Percentiles rank a stretch among this genome's conserved stretches.
These are phyloP conservation scores for Caenorhabditis panamensis DNA, from an alignment of 2,888 invertebrate genomes.

Conservation along the genomic window DNA sequence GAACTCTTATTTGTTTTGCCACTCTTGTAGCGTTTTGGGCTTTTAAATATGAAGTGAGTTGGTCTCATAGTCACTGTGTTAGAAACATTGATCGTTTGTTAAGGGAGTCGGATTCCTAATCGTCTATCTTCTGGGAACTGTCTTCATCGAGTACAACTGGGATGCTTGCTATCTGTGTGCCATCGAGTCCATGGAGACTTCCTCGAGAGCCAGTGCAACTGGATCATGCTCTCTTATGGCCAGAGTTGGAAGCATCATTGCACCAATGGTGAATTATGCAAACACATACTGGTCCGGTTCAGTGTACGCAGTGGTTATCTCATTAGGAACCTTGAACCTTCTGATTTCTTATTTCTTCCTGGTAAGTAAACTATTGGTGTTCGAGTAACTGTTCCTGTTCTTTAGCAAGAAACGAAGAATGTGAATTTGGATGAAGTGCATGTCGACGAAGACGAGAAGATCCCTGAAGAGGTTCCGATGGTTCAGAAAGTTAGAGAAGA, in stretches of 20 bases:
- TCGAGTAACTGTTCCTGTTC: too few species aligned
- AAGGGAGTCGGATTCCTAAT: conserved; percentile 70
- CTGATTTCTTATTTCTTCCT: conserved; percentile 63
- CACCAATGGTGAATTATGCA: conserved; percentile 69
- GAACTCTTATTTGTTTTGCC: conserved; percentile 69
- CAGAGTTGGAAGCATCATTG: conserved; percentile 73
- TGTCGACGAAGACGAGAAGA: conserved; percentile 12
- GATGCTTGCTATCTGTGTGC: conserved; percentile 75
- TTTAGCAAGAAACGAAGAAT: conserved; percentile 54
- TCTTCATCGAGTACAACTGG: conserved; percentile 77
- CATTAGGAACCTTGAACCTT: conserved; percentile 70
- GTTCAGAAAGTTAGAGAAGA: conserved; percentile 27
- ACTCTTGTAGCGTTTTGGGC: conserved; percentile 53
- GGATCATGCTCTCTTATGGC: conserved; percentile 74
- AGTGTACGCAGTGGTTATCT: conserved; percentile 71
- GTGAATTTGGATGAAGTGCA: conserved; percentile 54
- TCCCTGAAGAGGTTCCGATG: conserved; percentile 35
- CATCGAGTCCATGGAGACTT: conserved; percentile 74
- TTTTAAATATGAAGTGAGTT: conserved; percentile 55
- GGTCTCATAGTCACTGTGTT: too few species aligned
- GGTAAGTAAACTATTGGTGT: too few species aligned
- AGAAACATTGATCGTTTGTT: not conserved
- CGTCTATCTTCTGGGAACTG: conserved; percentile 72
- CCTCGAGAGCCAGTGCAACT: conserved; percentile 69
- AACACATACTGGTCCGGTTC: conserved; percentile 71